Evolutionary conservation across 2,797 vertebrate species (phyloP), one percentile per base, ranked within the genome.

Genomic region (Tauraco hartlaubi): DNA sequence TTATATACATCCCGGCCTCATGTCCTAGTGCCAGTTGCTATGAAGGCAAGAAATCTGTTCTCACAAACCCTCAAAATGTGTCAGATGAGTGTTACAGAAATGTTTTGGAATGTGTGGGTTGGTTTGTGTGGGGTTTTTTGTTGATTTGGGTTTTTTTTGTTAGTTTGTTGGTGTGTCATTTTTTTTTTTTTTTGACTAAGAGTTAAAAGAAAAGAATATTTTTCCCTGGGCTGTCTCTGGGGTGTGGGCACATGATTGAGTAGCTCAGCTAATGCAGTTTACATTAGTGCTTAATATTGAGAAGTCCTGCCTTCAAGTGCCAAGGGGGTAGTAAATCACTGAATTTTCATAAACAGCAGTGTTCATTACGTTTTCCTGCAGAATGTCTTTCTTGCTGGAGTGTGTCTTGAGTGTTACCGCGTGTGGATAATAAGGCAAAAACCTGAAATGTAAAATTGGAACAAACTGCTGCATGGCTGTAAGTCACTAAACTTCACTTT

Each of bases 321-420:
- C 78, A 81, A 93, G 35, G 92, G 55, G 71, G 92, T 96, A 92
- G 92, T 56, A 95, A 92, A 95, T 95, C 79, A 91, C 66, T 61
- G 85, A 69, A 68, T 93, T 95, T 93, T 96, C 93, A 95, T 95
- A 95, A 94, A 74, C 63, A 92, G 35, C 86, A 58, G 51, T 52
- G 41, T 94, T 97, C 90, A 61, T 93, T 95, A 76, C 76, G 28
- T 94, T 58, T 92, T 97, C 48, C 82, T 95, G 68, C 56, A 90
- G 88, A 96, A 96, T 54, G 61, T 81, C 72, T 88, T 68, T 83
- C 94, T 96, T 93, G 82, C 89, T 94, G 26, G 56, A 92, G 71
- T 94, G 29, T 85, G 79, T 91, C 84, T 92, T 28, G 54, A 68
- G 74, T 64, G 76, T 64, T 85, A 55, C 49, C 4, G 5, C 46